Conservation (phyloP, 1,140 invertebrate species). For the Kradibia gibbosae region DNA sequence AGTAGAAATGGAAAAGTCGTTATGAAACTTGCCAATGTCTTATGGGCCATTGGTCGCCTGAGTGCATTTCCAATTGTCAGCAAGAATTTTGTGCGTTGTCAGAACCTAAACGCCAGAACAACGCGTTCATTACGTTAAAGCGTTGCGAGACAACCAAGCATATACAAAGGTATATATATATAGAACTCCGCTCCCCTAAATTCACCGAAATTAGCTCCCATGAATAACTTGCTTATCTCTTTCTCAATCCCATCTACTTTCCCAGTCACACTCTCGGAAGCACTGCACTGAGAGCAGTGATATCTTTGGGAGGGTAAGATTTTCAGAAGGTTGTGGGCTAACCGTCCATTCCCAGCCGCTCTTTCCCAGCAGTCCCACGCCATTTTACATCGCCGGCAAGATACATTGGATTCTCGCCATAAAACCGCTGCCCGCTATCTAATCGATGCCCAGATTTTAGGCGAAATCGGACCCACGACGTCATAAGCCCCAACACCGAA, state of each 20-base stretch:
- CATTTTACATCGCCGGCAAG: not conserved
- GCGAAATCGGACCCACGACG: too few relatives aligned
- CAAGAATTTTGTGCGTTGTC: not conserved
- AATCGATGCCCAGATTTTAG: not conserved
- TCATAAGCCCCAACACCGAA: too few relatives aligned
- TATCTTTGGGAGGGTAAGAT: not conserved
- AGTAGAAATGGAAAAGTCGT: too few relatives aligned
- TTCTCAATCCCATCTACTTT: not conserved
- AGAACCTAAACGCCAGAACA: not conserved
- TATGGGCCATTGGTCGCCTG: too few relatives aligned
- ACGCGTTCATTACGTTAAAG: not conserved
- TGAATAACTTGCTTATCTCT: slow-evolving; percentile 6
- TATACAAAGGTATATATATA: too few relatives aligned
- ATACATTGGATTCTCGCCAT: not conserved
- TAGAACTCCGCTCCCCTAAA: too few relatives aligned
- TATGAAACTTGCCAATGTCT: too few relatives aligned
- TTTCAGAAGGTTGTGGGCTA: not conserved
- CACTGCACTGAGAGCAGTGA: not conserved
- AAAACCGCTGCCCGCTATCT: not conserved
- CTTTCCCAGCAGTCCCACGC: too few relatives aligned
- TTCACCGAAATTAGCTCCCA: not conserved
- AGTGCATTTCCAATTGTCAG: too few relatives aligned
- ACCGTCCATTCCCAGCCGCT: too few relatives aligned
- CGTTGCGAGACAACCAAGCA: too few relatives aligned
- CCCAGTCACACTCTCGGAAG: not conserved